These are phyloP conservation scores for Phycodurus eques DNA, from an alignment of 2,113 vertebrate genomes.

Conservation along the genomic window DNA sequence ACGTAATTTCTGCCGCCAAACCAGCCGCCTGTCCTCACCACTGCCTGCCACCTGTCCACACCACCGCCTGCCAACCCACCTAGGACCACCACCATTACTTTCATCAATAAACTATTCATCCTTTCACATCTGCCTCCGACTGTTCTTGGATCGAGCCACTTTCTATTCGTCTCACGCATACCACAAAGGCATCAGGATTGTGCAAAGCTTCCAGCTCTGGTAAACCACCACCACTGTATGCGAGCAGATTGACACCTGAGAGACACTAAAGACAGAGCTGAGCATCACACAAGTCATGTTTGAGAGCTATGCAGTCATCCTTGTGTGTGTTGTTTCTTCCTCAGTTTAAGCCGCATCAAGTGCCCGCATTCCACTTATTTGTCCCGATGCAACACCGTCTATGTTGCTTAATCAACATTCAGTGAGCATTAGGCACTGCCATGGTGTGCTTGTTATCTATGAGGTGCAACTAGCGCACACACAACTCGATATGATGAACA, in stretches of 20 bases:
- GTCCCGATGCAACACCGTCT: not conserved
- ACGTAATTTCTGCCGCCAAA: no score
- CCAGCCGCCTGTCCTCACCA: no score
- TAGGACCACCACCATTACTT: no score
- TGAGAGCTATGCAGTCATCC: not conserved
- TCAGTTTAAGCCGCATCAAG: not conserved
- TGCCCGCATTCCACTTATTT: not conserved
- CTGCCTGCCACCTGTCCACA: no score
- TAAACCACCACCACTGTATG: not conserved
- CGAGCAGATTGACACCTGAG: not conserved
- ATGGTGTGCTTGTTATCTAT: not conserved
- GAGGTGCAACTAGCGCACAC: not conserved
- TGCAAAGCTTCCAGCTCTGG: not conserved
- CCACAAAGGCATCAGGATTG: not conserved
- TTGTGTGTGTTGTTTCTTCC: not conserved
- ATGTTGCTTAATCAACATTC: not conserved
- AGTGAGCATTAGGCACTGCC: not conserved
- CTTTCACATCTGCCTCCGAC: no score
- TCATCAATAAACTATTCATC: no score
- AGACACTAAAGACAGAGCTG: conserved; percentile 1
- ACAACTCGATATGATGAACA: not conserved
- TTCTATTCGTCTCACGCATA: no score
- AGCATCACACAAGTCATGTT: not conserved
- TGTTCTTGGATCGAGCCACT: no score
- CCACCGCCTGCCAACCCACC: no score